Evolutionary conservation across 2,888 invertebrate genomes (phyloP), one percentile per base, ranked within the genome.

Genomic region (Carpatolechia fugitivella): DNA sequence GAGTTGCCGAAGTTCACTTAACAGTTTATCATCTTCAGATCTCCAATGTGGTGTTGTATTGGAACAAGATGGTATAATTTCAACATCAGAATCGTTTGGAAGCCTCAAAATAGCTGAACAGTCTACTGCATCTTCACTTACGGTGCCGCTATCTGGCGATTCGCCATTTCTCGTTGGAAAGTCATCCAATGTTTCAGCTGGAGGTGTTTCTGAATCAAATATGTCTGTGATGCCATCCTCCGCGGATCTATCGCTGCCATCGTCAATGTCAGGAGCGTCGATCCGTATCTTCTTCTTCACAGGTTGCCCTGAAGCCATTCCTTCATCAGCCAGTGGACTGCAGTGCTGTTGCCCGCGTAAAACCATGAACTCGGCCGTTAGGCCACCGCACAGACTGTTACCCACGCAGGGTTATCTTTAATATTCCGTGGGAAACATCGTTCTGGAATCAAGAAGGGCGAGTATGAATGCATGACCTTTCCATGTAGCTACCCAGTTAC

Each of bases 251-350:
- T 90, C 90, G 52, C 85, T 82, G 29, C 77, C 81, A 60, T 92
- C 92, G 61, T 93, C 93, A 49, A 91, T 91, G 60, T 92, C 91
- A 8, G 92, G 92, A 7, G 91, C 91, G 65, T 94, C 93, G 65
- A 95, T 93, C 73, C 95, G 93, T 77, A 94, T 93, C 78, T 96
- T 94, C 90, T 96, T 96, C 79, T 95, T 96, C 69, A 94, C 94
- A 65, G 96, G 96, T 87, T 96, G 96, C 85, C 95, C 94, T 66
- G 93, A 93, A 75, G 92, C 93, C 94, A 95, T 95, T 70, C 85
- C 91, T 85, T 88, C 90, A 85, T 90, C 85, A 79, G 88, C 82
- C 81, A 86, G 85, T 79, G 86, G 84, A 80, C 76, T 75, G 76
- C 90, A 91, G 72, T 81, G 77, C 65, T 88, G 82, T 71, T 91